Evolutionary conservation across 2,888 invertebrate genomes (phyloP).

Genomic region (Clostera curtula): DNA sequence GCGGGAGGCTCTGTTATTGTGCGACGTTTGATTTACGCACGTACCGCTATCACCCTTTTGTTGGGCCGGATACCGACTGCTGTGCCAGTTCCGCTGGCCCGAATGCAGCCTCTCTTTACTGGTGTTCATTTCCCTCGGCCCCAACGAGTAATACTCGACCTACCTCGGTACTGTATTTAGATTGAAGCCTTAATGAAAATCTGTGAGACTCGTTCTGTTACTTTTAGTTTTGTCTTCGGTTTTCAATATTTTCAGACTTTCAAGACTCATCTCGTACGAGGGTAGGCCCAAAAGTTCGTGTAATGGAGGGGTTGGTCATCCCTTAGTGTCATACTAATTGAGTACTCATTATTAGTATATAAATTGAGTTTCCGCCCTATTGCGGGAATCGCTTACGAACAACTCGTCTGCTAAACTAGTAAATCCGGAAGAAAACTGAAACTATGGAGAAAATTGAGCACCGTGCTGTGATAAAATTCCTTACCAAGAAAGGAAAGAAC

Average conservation of each 20-base stretch:
- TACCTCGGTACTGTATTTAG: slow-evolving; percentile 11
- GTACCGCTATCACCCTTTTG: slow-evolving; percentile 73
- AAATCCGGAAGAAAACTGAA: too few species aligned
- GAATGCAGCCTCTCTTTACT: slow-evolving; percentile 44
- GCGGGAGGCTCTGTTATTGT: slow-evolving; percentile 68
- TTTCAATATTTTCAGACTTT: background rate
- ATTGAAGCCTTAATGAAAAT: slow-evolving; percentile 13
- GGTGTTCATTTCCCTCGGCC: slow-evolving; percentile 23
- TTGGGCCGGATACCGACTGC: slow-evolving; percentile 66
- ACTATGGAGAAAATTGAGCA: too few species aligned
- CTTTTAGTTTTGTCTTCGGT: background rate
- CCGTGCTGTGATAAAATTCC: too few species aligned
- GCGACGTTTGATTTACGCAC: slow-evolving; percentile 73
- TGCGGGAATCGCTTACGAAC: too few species aligned
- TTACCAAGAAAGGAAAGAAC: too few species aligned
- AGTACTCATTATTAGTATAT: too few species aligned
- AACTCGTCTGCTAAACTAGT: too few species aligned
- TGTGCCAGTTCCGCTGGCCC: slow-evolving; percentile 60
- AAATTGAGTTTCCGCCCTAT: too few species aligned
- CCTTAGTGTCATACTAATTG: too few species aligned
- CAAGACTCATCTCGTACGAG: background rate
- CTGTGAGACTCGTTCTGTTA: slow-evolving; percentile 1
- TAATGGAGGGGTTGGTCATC: too few species aligned
- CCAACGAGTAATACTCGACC: slow-evolving; percentile 8
- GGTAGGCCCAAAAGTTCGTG: too few species aligned